Evolutionary conservation across 1,140 invertebrate species (phyloP).

Genomic region (Drosophila triauraria): DNA sequence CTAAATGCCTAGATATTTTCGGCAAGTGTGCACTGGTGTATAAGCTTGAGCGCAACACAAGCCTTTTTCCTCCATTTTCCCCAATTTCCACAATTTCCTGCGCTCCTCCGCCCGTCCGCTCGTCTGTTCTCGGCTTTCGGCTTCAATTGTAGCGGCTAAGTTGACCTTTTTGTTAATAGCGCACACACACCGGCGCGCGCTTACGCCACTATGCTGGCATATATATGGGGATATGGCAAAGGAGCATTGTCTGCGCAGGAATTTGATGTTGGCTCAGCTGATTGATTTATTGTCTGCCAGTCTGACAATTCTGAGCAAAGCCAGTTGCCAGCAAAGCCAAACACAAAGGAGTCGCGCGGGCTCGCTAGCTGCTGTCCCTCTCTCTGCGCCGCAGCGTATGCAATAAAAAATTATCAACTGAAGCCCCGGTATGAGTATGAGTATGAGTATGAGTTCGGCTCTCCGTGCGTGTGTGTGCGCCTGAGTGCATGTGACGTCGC

Average conservation of each 20-base stretch:
- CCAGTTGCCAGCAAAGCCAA: slow-evolving; percentile 55
- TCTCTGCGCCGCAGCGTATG: slow-evolving; percentile 59
- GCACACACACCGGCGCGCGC: slow-evolving; percentile 16
- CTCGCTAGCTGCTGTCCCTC: background rate
- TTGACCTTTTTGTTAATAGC: slow-evolving; percentile 76
- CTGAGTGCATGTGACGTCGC: slow-evolving; percentile 72
- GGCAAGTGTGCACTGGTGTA: slow-evolving; percentile 36
- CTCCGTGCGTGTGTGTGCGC: slow-evolving; percentile 25
- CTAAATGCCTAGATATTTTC: background rate
- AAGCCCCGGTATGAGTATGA: slow-evolving; percentile 20
- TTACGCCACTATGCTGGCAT: slow-evolving; percentile 29
- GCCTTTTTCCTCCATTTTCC: slow-evolving; percentile 32
- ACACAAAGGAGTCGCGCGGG: slow-evolving; percentile 48
- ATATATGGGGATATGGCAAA: slow-evolving; percentile 10
- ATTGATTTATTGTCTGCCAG: slow-evolving; percentile 80
- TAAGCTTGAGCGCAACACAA: slow-evolving; percentile 33
- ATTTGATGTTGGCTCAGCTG: slow-evolving; percentile 78
- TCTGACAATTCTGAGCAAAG: slow-evolving; percentile 36
- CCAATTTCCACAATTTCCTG: background rate
- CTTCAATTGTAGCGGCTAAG: slow-evolving; percentile 64
- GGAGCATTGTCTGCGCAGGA: slow-evolving; percentile 66
- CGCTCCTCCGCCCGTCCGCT: background rate
- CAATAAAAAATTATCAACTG: slow-evolving; percentile 68
- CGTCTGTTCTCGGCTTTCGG: slow-evolving; percentile 19
- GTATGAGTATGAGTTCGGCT: slow-evolving; percentile 8